These are phyloP conservation scores for Nyctibius grandis DNA, from an alignment of 2,797 vertebrate species.

Conservation along the genomic window DNA sequence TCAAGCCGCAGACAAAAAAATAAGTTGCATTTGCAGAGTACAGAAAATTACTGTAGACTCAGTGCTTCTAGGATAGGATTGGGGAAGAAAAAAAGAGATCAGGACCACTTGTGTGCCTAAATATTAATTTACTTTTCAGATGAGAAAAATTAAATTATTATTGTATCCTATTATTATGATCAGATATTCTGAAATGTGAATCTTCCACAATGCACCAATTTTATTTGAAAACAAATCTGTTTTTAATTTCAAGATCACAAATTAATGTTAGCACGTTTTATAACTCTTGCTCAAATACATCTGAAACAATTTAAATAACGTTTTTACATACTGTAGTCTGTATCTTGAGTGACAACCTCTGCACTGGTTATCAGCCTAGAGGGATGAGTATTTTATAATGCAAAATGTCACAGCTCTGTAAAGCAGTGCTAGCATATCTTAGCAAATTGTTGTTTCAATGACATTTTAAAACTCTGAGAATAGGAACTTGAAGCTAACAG, in stretches of 20 bases:
- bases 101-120: background rate
- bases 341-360: background rate
- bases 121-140: background rate
- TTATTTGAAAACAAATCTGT: background rate
- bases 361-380: background rate
- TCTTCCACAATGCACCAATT: background rate
- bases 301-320: background rate
- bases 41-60: background rate
- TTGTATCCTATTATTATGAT: background rate
- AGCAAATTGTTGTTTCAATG: background rate
- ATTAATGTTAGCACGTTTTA: background rate
- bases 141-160: background rate
- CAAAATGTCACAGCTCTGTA: background rate
- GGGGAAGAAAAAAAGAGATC: background rate
- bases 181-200: background rate
- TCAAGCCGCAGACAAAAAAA: background rate
- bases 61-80: background rate
- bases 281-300: background rate
- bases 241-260: slow-evolving; percentile 2
- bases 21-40: background rate
- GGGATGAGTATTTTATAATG: background rate
- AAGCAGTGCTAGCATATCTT: background rate
- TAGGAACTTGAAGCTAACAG: background rate
- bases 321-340: background rate
- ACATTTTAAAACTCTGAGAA: background rate